Conservation (phyloP, 1,140 invertebrate genomes). For the Cydia amplana region DNA sequence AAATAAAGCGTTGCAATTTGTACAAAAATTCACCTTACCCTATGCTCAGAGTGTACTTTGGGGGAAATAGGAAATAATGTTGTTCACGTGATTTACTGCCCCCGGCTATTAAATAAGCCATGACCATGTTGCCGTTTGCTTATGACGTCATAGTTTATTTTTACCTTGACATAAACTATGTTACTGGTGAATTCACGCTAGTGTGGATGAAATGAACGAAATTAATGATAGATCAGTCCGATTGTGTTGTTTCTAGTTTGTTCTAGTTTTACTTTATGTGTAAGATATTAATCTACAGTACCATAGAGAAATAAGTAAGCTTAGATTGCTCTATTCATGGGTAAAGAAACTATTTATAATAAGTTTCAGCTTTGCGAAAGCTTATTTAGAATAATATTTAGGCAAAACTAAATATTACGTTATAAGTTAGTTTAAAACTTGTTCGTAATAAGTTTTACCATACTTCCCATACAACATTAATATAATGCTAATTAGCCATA, state of each 20-base stretch:
- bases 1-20: slow-evolving; percentile 22
- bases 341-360: too few species aligned
- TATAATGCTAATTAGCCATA: too few species aligned
- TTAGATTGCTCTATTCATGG: too few species aligned
- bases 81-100: slow-evolving; percentile 23
- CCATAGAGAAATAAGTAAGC: too few species aligned
- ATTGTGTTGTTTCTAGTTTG: background rate
- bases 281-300: too few species aligned
- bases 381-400: too few species aligned
- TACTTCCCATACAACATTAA: too few species aligned
- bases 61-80: slow-evolving; percentile 18
- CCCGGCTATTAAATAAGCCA: slow-evolving; percentile 8
- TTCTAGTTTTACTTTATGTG: background rate
- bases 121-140: background rate
- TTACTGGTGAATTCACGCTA: background rate
- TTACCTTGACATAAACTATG: background rate
- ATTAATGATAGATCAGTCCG: background rate
- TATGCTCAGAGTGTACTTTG: background rate
- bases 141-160: slow-evolving; percentile 3
- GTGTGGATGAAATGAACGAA: background rate
- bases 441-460: too few species aligned
- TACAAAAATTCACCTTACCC: background rate
- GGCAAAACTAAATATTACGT: too few species aligned
- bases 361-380: too few species aligned
- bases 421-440: too few species aligned